These are phyloP conservation scores for Rutilus rutilus DNA, from an alignment of 2,113 vertebrate genomes.

Conservation along the genomic window DNA sequence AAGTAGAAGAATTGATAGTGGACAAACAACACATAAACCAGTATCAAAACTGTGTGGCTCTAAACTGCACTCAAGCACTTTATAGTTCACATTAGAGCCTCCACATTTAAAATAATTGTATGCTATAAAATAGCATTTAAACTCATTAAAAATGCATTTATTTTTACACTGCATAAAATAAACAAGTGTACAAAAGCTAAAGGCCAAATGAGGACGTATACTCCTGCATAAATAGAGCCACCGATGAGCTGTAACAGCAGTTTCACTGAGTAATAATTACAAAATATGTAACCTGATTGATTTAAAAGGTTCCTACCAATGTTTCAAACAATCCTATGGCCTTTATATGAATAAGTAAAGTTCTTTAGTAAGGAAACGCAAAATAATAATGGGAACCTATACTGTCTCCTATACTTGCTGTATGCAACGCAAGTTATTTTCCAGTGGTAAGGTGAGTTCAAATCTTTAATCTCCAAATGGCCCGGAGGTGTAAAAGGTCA, in stretches of 20 bases:
- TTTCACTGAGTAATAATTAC: not conserved
- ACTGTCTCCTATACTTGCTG: not conserved
- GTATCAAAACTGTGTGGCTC: not conserved
- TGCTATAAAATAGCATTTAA: conserved; percentile 21
- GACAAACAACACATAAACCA: not conserved
- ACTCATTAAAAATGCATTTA: not conserved
- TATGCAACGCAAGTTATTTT: not conserved
- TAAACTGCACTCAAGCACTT: not conserved
- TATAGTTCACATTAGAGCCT: not conserved
- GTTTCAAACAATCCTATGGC: not conserved
- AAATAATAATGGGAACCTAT: not conserved
- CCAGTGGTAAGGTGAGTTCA: not conserved
- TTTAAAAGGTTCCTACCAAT: not conserved
- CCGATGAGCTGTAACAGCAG: not conserved
- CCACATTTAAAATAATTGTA: not conserved
- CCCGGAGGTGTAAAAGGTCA: conserved; percentile 8
- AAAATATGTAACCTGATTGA: not conserved
- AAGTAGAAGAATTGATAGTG: not conserved
- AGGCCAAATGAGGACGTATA: not conserved
- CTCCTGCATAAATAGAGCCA: not conserved
- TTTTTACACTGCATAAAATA: conserved; percentile 15
- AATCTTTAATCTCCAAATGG: not conserved
- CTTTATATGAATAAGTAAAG: not conserved
- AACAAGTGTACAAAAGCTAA: conserved; percentile 8
- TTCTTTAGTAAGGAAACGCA: not conserved